A percentile compares a stretch with the other conserved stretches of the same genome.
Evolutionary conservation across 2,888 invertebrate species (phyloP).

Genomic region (Polietes domitor): DNA sequence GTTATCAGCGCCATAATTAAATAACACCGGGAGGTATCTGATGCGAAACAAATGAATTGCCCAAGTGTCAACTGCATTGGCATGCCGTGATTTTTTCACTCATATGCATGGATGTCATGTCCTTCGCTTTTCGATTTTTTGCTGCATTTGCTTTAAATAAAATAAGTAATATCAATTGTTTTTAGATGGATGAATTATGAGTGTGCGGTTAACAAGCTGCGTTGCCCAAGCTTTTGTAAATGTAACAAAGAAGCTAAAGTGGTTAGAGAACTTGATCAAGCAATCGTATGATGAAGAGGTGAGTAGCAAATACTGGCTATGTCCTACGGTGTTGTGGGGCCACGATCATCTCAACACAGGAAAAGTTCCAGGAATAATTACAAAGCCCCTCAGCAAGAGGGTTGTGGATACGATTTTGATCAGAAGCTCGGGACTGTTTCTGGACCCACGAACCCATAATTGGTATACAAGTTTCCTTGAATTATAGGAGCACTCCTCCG

Average conservation of each 20-base stretch:
- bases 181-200: constrained; percentile 30
- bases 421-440: too few relatives aligned
- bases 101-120: background rate
- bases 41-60: constrained; percentile 64
- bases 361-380: too few relatives aligned
- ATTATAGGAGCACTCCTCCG: too few relatives aligned
- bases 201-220: constrained; percentile 24
- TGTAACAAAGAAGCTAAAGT: constrained; percentile 14
- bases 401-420: too few relatives aligned
- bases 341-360: too few relatives aligned
- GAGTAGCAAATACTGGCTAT: background rate
- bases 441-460: too few relatives aligned
- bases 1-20: constrained; percentile 81
- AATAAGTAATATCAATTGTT: constrained; percentile 37
- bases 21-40: constrained; percentile 78
- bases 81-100: background rate
- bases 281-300: background rate
- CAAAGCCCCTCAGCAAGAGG: too few relatives aligned
- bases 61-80: constrained; percentile 63
- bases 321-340: background rate
- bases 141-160: constrained; percentile 12
- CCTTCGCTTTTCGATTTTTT: background rate
- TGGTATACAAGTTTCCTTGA: too few relatives aligned
- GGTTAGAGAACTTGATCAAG: background rate
- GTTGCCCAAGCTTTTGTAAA: background rate